Percentiles rank a stretch among this genome's conserved stretches.
Evolutionary conservation across 2,888 invertebrate species (phyloP).

Genomic region (Patella pellucida): DNA sequence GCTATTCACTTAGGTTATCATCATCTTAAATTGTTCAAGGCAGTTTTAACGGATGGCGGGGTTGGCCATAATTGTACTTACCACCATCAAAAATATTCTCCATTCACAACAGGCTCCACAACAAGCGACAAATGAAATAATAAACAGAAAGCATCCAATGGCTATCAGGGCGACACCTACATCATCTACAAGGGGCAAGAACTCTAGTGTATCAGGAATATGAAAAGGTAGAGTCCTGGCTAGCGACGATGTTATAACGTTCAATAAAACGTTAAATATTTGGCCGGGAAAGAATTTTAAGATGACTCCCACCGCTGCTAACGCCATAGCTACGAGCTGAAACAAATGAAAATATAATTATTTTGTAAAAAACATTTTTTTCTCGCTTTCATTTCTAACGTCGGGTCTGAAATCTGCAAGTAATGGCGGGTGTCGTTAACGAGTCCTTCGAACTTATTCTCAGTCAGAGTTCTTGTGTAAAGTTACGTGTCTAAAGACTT

Average conservation of each 20-base stretch:
- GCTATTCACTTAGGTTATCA: too few relatives aligned
- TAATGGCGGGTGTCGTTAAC: too few relatives aligned
- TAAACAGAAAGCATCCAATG: slow-evolving; percentile 14
- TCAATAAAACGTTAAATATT: neutral
- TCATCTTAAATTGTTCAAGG: too few relatives aligned
- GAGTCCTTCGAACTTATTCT: too few relatives aligned
- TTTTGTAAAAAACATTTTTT: too few relatives aligned
- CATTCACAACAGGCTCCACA: slow-evolving; percentile 16
- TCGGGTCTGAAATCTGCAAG: too few relatives aligned
- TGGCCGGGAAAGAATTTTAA: slow-evolving; percentile 10
- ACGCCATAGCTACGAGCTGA: slow-evolving; percentile 5
- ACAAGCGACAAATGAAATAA: slow-evolving; percentile 16
- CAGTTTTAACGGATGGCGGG: too few relatives aligned
- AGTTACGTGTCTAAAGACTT: too few relatives aligned
- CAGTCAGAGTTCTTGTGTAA: too few relatives aligned
- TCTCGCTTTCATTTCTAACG: too few relatives aligned
- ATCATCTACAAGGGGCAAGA: slow-evolving; percentile 17
- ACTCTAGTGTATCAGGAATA: slow-evolving; percentile 11
- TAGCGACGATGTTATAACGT: neutral
- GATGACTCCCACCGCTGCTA: neutral
- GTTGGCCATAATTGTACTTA: neutral
- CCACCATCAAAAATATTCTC: slow-evolving; percentile 12
- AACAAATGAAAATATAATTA: neutral
- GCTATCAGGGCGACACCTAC: slow-evolving; percentile 13
- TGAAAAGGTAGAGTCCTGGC: neutral